Conservation (phyloP, 1,140 invertebrate genomes). For the Drosophila oshimai region DNA sequence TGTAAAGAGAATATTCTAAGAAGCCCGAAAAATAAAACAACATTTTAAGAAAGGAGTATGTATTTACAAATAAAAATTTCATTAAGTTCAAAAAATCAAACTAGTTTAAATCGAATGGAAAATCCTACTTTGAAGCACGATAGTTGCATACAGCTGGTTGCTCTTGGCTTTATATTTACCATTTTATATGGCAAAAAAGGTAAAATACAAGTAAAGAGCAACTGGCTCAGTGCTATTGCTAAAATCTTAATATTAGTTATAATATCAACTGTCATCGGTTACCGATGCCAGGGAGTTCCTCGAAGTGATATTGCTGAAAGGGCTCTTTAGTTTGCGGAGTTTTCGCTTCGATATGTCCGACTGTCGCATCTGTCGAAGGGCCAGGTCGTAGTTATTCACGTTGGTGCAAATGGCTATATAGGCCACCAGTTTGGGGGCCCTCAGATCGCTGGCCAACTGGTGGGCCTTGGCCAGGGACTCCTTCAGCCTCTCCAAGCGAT, state of each 20-base stretch:
- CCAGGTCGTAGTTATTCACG: constrained; percentile 44
- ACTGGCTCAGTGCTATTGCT: neutral
- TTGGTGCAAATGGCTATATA: constrained; percentile 38
- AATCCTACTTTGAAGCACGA: neutral
- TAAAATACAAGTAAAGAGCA: neutral
- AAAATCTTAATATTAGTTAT: neutral
- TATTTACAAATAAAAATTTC: neutral
- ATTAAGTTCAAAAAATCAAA: no score
- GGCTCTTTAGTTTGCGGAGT: neutral
- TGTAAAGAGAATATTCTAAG: no score
- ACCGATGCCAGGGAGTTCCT: neutral
- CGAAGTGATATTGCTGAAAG: neutral
- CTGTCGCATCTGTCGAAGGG: neutral
- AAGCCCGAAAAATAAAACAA: no score
- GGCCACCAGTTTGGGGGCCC: constrained; percentile 23
- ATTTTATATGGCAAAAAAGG: no score
- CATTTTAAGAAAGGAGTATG: neutral
- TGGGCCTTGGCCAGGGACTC: constrained; percentile 34
- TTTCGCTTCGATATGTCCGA: neutral
- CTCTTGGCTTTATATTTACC: neutral
- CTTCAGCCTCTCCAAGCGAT: constrained; percentile 30
- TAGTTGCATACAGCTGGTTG: no score
- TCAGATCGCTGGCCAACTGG: constrained; percentile 21
- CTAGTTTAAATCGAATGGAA: neutral
- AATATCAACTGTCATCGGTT: neutral